Evolutionary conservation across 1,140 invertebrate species (phyloP).

Genomic region (Apis florea): DNA sequence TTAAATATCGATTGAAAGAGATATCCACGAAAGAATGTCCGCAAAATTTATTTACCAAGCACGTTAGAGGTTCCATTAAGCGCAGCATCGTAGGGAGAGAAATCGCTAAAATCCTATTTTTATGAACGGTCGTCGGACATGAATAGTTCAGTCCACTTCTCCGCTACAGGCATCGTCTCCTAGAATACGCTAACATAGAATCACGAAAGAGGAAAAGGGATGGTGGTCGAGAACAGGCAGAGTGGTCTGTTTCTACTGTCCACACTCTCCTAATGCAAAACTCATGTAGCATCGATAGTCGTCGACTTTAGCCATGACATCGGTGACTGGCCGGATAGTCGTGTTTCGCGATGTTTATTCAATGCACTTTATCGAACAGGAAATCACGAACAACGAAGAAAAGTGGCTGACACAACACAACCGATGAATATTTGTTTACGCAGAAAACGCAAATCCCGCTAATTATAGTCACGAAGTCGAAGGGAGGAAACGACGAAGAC

Average conservation of each 20-base stretch:
- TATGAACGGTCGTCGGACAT: conserved; percentile 60
- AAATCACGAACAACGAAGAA: conserved; percentile 40
- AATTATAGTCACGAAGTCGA: conserved; percentile 73
- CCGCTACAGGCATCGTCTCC: conserved; percentile 30
- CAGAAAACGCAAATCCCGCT: conserved; percentile 72
- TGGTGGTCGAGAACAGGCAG: conserved; percentile 14
- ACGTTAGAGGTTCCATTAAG: conserved; percentile 58
- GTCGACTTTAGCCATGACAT: conserved; percentile 20
- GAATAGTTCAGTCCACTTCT: conserved; percentile 55
- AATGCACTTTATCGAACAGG: conserved; percentile 41
- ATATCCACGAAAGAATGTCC: conserved; percentile 38
- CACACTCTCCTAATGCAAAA: conserved; percentile 63
- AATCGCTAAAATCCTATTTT: conserved; percentile 71
- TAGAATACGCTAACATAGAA: conserved; percentile 20
- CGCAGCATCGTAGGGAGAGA: conserved; percentile 54
- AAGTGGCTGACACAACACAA: conserved; percentile 53
- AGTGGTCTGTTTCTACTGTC: conserved; percentile 44
- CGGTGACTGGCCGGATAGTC: not conserved
- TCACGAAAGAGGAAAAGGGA: conserved; percentile 18
- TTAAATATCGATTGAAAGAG: not conserved
- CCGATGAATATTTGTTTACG: conserved; percentile 68
- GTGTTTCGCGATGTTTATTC: conserved; percentile 35
- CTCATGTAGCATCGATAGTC: conserved; percentile 57
- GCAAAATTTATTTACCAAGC: conserved; percentile 65
- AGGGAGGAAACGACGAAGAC: conserved; percentile 72